These are phyloP conservation scores for Montipora efflorescens DNA, from an alignment of 64 coral and sea anemone species.

Conservation along the genomic window DNA sequence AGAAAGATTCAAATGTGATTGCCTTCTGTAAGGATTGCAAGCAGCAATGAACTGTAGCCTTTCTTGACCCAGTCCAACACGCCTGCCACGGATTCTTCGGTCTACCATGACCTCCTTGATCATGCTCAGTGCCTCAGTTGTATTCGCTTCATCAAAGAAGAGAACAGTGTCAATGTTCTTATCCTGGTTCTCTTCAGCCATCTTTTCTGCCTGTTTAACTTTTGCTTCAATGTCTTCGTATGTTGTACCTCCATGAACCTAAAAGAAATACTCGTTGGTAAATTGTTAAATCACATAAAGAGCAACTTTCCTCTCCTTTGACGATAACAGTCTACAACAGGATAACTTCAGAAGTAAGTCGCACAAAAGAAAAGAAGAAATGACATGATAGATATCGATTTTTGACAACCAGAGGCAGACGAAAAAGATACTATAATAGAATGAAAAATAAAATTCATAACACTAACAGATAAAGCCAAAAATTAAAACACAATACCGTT, in stretches of 20 bases:
- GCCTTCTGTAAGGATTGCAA: constrained; percentile 87
- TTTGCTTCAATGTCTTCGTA: constrained; percentile 76
- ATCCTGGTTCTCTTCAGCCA: constrained; percentile 68
- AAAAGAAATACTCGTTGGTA: not conserved
- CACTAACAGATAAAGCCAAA: too few relatives aligned
- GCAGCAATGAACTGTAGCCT: constrained; percentile 87
- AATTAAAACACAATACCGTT: too few relatives aligned
- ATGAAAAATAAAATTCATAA: too few relatives aligned
- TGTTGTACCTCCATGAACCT: constrained; percentile 86
- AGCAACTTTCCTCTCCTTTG: too few relatives aligned
- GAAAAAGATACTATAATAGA: too few relatives aligned
- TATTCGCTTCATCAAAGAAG: constrained; percentile 91
- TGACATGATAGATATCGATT: too few relatives aligned
- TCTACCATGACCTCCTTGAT: constrained; percentile 95
- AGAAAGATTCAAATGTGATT: not conserved
- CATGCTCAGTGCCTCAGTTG: constrained; percentile 82
- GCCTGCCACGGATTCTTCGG: constrained; percentile 64
- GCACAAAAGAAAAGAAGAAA: too few relatives aligned
- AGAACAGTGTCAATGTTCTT: constrained; percentile 78
- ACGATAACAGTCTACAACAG: too few relatives aligned
- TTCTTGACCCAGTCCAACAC: constrained; percentile 59
- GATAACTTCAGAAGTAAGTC: too few relatives aligned
- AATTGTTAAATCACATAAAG: not conserved
- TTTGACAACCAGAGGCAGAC: too few relatives aligned
- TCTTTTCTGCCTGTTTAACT: constrained; percentile 76